Percentiles rank a stretch among this genome's conserved stretches.
Evolutionary conservation across 2,113 vertebrate species (phyloP).

Genomic region (Xiphorhynchus elegans): DNA sequence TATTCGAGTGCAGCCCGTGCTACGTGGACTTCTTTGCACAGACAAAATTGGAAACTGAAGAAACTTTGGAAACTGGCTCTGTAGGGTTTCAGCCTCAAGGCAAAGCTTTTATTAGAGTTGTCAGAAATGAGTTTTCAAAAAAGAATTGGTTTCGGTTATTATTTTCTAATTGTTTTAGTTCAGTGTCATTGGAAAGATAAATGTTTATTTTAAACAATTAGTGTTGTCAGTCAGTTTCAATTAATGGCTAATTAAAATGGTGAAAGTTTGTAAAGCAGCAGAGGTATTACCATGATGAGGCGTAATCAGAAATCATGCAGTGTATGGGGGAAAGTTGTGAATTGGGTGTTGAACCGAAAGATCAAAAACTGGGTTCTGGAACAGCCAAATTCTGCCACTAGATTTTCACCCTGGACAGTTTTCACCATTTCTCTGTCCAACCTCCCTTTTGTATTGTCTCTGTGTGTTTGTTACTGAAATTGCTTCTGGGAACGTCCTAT

Average conservation of each 20-base stretch:
- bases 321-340: neutral
- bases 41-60: neutral
- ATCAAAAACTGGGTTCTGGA: neutral
- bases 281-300: neutral
- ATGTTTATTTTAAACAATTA: conserved; percentile 25
- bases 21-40: neutral
- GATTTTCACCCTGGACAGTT: neutral
- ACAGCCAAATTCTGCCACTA: neutral
- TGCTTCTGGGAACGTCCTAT: neutral
- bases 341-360: neutral
- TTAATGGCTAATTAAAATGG: conserved; percentile 17
- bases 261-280: conserved; percentile 5
- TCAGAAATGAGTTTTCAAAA: neutral
- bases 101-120: neutral
- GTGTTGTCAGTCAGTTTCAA: neutral
- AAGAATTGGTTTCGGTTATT: neutral
- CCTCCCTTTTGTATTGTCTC: neutral
- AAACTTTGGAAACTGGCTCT: neutral
- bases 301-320: neutral
- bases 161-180: conserved; percentile 14
- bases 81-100: neutral
- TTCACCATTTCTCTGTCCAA: neutral
- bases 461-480: neutral
- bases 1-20: neutral
- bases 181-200: neutral